phyloP scores from a whole-genome alignment of 92 coral and sea anemone genomes.

The Phenganax marumi region DNA sequence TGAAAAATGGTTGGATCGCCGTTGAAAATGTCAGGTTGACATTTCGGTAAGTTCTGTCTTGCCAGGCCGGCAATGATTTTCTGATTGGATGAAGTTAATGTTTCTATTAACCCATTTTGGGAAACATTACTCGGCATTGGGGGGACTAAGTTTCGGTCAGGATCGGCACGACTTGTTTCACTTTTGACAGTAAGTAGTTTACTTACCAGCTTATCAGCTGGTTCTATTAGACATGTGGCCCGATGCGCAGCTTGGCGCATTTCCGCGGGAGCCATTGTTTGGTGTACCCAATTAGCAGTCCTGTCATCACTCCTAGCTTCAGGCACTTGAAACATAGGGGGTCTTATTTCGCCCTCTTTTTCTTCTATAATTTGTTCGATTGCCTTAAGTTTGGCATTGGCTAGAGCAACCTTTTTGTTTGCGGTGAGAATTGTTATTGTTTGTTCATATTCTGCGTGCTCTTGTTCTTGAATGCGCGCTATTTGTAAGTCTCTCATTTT shows the following conservation, averaged over 20 bases:
- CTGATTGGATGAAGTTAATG: slow-evolving; percentile 38
- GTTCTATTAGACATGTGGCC: too few relatives aligned
- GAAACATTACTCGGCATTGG: not conserved
- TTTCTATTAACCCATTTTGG: slow-evolving; percentile 1
- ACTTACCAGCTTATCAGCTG: too few relatives aligned
- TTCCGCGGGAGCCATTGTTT: too few relatives aligned
- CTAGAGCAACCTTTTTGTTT: not conserved
- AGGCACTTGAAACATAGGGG: not conserved
- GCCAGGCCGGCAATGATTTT: slow-evolving; percentile 33
- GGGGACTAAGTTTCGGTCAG: not conserved
- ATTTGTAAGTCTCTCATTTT: not conserved
- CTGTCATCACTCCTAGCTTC: not conserved
- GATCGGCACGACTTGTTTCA: too few relatives aligned
- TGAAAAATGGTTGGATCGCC: slow-evolving; percentile 36
- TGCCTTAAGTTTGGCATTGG: not conserved
- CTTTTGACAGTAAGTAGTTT: too few relatives aligned
- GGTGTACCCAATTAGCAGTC: not conserved
- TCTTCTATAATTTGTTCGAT: not conserved
- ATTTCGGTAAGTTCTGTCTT: slow-evolving; percentile 49
- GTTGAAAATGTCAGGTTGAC: slow-evolving; percentile 50
- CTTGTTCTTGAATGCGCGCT: not conserved
- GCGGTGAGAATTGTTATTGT: not conserved
- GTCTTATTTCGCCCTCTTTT: not conserved
- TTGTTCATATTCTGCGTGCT: not conserved
- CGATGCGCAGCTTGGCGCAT: too few relatives aligned